Percentiles rank a stretch among this genome's conserved stretches.
phyloP scores from a whole-genome alignment of 2,113 vertebrate genomes.

The Natator depressus region DNA sequence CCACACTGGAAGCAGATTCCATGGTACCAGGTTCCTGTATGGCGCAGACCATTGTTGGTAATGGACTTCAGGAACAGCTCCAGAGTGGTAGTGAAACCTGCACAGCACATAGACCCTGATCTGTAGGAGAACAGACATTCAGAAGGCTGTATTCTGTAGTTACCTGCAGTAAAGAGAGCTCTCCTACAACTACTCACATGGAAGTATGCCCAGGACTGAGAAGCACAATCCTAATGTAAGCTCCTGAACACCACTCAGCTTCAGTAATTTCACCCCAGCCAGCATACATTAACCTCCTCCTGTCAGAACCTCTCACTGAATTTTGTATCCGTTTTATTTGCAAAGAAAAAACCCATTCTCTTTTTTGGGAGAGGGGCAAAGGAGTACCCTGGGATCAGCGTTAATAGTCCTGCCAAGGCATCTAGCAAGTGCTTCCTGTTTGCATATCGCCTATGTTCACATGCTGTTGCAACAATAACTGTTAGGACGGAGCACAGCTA shows the following conservation, averaged over 20 bases:
- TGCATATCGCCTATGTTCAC: fast-evolving
- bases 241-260: neutral
- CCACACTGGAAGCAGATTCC: neutral
- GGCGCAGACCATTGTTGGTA: neutral
- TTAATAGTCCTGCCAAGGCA: fast-evolving
- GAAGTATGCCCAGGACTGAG: neutral
- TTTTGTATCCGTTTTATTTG: neutral
- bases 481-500: neutral
- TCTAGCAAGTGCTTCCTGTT: neutral
- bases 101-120: neutral
- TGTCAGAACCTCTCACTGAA: neutral
- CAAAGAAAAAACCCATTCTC: neutral
- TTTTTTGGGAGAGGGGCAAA: neutral
- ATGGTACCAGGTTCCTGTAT: neutral
- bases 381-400: neutral
- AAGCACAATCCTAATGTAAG: neutral
- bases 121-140: neutral
- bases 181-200: neutral
- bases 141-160: neutral
- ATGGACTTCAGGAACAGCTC: neutral
- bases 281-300: neutral
- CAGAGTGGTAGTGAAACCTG: neutral
- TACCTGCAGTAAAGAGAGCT: neutral
- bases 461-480: neutral
- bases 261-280: neutral